These are phyloP conservation scores for Pseudochirops corinnae DNA, from an alignment of 2,797 vertebrate genomes.

Conservation along the genomic window DNA sequence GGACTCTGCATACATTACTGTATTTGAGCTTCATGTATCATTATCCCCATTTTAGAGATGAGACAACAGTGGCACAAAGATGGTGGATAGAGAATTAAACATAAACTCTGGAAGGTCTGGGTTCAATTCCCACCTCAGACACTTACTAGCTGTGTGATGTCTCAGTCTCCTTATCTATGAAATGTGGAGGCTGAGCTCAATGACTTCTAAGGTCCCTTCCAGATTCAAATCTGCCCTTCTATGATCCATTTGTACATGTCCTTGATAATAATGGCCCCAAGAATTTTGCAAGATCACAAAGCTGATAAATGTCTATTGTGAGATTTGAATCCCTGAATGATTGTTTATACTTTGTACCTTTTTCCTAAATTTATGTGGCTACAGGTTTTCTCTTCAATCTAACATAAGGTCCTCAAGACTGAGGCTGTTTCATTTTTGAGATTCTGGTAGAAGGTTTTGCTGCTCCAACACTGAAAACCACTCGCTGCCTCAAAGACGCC, in stretches of 20 bases:
- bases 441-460: neutral
- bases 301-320: neutral
- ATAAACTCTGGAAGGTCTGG: neutral
- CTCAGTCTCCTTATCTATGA: neutral
- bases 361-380: neutral
- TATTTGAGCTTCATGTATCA: neutral
- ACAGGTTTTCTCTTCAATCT: neutral
- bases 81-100: neutral
- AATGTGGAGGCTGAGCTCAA: neutral
- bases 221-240: neutral
- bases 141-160: neutral
- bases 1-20: neutral
- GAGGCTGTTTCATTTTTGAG: neutral
- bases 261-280: neutral
- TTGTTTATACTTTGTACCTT: neutral
- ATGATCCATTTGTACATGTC: neutral
- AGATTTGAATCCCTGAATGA: neutral
- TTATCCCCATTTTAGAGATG: neutral
- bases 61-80: neutral
- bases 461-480: neutral
- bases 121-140: neutral
- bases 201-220: neutral
- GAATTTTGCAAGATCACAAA: neutral
- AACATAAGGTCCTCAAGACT: neutral
- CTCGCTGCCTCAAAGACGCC: neutral